Base-by-base conservation (phyloP, 2,113 vertebrate species). In the Rissa tridactyla region DNA sequence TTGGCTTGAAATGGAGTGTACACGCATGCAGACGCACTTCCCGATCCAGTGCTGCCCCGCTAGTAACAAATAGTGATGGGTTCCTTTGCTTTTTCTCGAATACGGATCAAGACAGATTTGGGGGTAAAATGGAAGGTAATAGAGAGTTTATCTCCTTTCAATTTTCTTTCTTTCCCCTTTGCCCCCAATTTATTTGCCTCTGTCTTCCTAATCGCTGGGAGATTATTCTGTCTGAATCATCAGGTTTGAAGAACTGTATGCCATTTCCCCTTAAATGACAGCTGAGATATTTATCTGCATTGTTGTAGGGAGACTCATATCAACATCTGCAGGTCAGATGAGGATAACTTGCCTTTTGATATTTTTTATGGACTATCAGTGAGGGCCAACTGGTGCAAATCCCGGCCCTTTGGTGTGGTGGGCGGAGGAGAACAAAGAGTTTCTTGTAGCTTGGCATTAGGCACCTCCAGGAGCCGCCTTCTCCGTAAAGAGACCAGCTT, bases 171-270 rank as follows among this genome's bases (percentile, higher is more conserved):
- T 86, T 86, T 72, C 47, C 44, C 60, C 65, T 89, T 80, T 89
- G 66, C 49, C 46, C 44, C 27, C 49, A 60, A 44, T 89, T 75
- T 86, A 61, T 79, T 86, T 94, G 47, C 34, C 5, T 92, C 71
- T 91, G 52, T 91, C 80, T 92, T 95, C 77, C 47, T 86, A 88
- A 84, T 89, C 14, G 1, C 69, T 55, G 32, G 23, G 61, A 95
- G 65, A 78, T 82, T 71, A 86, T 94, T 15, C 78, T 20, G 42
- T 84, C 89, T 89, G 86, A 96, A 60, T 91, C 89, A 87, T 60
- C 83, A 62, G 68, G 64, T 40, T 52, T 80, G 82, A 80, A 93
- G 90, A 95, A 62, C 62, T 4, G 10, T 73, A 32, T 75, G 81
- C 73, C 57, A 44, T 87, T 95, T 92, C 51, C 54, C 47, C 73